Base-by-base conservation (phyloP, 2,888 invertebrate genomes). In the Yponomeuta cagnagella region DNA sequence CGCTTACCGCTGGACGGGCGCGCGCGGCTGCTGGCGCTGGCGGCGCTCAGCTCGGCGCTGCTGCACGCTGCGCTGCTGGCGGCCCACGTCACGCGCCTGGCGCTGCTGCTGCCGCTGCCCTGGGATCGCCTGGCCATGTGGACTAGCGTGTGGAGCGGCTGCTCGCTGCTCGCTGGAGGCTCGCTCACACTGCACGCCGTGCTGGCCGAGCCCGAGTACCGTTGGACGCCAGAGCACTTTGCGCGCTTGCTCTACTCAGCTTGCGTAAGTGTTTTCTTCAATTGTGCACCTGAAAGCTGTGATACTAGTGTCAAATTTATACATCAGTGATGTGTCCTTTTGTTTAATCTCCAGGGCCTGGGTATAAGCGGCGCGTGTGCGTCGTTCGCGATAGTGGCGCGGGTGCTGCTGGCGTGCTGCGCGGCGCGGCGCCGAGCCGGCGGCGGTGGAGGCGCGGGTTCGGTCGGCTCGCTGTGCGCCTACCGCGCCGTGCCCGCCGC, bases 91-190 rank as follows among this genome's bases (percentile, higher is more conserved):
- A 80, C 90, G 74, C 82, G 87, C 43, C 88, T 92, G 72, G 79
- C 81, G 73, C 81, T 78, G 72, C 84, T 91, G 77, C 83, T 92
- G 85, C 91, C 92, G 73, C 79, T 92, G 72, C 83, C 85, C 80
- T 92, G 90, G 89, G 89, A 80, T 75, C 77, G 75, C 72, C 78
- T 89, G 76, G 73, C 72, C 68, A 72, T 78, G 30, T 74, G 77
- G 73, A 76, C 79, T 72, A 80, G 79, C 72, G 76, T 76, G 73
- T 84, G 83, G 79, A 82, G 84, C 77, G 82, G 79, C 23, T 73
- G 75, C 70, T 77, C 85, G 79, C 80, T 87, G 82, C 72, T 75
- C 76, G 72, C 74, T 73, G 87, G 87, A 74, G 83, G 80, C 71
- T 79, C 77, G 74, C 77, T 82, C 70, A 79, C 82, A 74, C 79